phyloP scores from a whole-genome alignment of 2,113 vertebrate genomes.

The Phoxinus phoxinus region DNA sequence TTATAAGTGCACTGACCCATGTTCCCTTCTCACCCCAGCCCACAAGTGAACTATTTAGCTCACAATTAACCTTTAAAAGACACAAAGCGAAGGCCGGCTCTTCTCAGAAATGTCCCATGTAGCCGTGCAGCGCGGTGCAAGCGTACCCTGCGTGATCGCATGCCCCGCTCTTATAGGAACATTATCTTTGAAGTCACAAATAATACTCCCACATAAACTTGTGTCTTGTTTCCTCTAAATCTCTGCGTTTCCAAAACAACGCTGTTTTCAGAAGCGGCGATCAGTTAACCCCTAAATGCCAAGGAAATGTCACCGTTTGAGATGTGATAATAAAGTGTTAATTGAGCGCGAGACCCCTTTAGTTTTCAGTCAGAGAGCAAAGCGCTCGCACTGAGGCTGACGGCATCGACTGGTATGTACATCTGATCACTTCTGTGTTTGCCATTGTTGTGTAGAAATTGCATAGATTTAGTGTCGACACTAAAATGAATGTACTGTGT shows the following conservation, averaged over 20 bases:
- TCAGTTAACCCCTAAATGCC: slow-evolving; percentile 72
- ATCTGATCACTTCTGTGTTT: not conserved
- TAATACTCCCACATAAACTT: slow-evolving; percentile 55
- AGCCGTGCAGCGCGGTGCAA: not conserved
- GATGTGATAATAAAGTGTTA: slow-evolving; percentile 33
- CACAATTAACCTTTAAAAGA: slow-evolving; percentile 14
- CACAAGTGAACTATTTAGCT: slow-evolving; percentile 7
- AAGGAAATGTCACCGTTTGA: slow-evolving; percentile 66
- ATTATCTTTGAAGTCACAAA: slow-evolving; percentile 52
- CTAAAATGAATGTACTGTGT: too few relatives aligned
- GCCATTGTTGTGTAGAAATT: not conserved
- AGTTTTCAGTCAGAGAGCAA: slow-evolving; percentile 36
- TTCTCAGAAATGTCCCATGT: slow-evolving; percentile 12
- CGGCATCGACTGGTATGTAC: slow-evolving; percentile 50
- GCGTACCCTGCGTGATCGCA: slow-evolving; percentile 34
- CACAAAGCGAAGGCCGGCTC: not conserved
- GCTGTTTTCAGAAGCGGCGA: slow-evolving; percentile 62
- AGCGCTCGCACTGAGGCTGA: not conserved
- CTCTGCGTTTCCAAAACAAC: slow-evolving; percentile 69
- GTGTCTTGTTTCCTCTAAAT: slow-evolving; percentile 64
- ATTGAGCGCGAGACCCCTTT: slow-evolving; percentile 50
- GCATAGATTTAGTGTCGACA: not conserved
- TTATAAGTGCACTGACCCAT: not conserved
- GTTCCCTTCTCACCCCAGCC: not conserved
- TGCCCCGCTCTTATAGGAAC: slow-evolving; percentile 51